phyloP scores from a whole-genome alignment of 1,140 invertebrate genomes.

The Forficula auricularia region DNA sequence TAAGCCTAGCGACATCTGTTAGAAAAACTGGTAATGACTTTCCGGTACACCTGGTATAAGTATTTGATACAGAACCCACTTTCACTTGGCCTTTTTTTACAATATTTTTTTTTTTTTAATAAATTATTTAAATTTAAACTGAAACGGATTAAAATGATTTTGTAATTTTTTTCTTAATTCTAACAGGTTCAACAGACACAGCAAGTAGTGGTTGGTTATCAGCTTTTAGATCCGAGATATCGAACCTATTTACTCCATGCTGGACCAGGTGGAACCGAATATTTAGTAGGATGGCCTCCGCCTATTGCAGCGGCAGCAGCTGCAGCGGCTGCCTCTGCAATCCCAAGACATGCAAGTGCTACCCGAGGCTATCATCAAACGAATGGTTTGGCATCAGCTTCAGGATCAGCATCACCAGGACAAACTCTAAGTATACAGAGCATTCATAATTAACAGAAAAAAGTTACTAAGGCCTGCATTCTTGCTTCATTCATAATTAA shows the following conservation, averaged over 20 bases:
- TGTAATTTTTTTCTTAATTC: too few relatives aligned
- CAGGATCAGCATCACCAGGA: too few relatives aligned
- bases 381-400: constrained; percentile 22
- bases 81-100: too few relatives aligned
- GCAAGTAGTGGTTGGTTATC: constrained; percentile 43
- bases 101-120: too few relatives aligned
- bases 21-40: too few relatives aligned
- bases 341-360: neutral
- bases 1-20: too few relatives aligned
- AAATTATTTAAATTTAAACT: too few relatives aligned
- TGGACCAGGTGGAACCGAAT: constrained; percentile 19
- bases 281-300: constrained; percentile 14
- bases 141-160: too few relatives aligned
- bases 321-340: neutral
- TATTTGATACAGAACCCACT: too few relatives aligned
- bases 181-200: constrained; percentile 22
- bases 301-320: neutral
- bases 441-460: constrained; percentile 3
- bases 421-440: constrained; percentile 3
- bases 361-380: constrained; percentile 26
- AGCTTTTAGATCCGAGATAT: constrained; percentile 47
- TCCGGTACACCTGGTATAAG: too few relatives aligned
- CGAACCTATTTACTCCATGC: constrained; percentile 43
- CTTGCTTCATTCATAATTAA: too few relatives aligned
- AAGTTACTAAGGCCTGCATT: neutral